Base-by-base conservation (phyloP, 2,113 vertebrate species). In the Crypturellus undulatus region DNA sequence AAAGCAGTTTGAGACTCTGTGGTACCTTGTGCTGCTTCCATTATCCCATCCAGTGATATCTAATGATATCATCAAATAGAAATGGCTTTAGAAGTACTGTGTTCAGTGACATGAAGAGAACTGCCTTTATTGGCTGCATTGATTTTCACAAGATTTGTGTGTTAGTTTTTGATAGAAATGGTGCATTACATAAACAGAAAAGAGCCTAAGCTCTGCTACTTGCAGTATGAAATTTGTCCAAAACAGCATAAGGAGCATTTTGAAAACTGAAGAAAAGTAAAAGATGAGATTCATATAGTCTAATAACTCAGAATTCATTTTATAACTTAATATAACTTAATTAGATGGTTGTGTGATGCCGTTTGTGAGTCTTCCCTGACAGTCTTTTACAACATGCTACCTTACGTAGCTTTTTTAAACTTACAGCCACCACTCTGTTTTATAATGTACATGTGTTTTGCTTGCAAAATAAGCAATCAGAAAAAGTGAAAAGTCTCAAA, bases 401-500 rank as follows among this genome's bases (percentile, higher is more conserved):
- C 58, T 83, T 73, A 43, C 25, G 14, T n/a, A 86, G 64, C 26
- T 91, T 81, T 79, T 79, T 73, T 87, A 82, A 89, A 64, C 68
- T 86, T 83, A 58, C 36, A 89, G 32, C 14, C 47, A 54, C 58
- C 47, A 54, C 58, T 14, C 38, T 63, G 28, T 90, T 94, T 69
- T 72, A 82, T 70, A 65, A 72, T 64, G 94, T 67, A 65, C 54
- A 36, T n/a, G 60, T 88, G 83, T 81, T 87, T 22, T 3, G 10
- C 51, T 59, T 81, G 51, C 83, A 92, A 95, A 92, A 91, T 67
- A 58, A 82, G 71, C 58, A 68, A 63, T 24, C 6, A 81, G 72
- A 84, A 87, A 76, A 94, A 87, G 34, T 38, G 22, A 89, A 84
- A 64, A 25, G 30, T 87, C 88, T 94, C 64, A 87, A 81, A 84